Base-by-base conservation (phyloP, 2,797 vertebrate genomes). In the Microcaecilia unicolor region DNA sequence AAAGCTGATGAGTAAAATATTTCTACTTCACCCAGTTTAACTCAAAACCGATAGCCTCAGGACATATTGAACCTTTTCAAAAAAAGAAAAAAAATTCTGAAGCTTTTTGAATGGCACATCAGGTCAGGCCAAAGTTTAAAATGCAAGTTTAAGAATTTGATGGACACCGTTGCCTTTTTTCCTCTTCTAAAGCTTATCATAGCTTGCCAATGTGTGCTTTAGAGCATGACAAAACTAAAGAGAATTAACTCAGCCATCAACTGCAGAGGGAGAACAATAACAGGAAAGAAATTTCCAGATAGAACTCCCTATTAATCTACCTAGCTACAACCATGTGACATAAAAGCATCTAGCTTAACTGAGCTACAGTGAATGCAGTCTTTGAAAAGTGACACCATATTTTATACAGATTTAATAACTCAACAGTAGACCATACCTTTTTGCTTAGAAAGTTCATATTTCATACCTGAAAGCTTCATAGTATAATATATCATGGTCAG, bases 1-100 rank as follows among this genome's bases (percentile, higher is more conserved):
- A 97, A 93, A 99, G 94, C 94, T 99, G 94, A 98, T 97, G 94
- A 98, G 92, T 93, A 95, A 99, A 99, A 99, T 97, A 97, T 97
- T 98, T 98, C 91, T 95, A 94, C 93, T 99, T 98, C 93, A 96
- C 92, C 92, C 93, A 94, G 91, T 97, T 98, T 98, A 98, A 98
- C 93, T 98, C 95, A 91, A 93, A 95, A 97, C 92, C 92, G 93
- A 96, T 96, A 91, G 92, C 93, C 90, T 90, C 80, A 32, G 93
- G 93, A 95, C 92, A 94, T 95, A 97, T 91, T 82, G 81, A 84
- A 87, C 80, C 80, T 78, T 80, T 82, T 90, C 86, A 83, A 39
- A 81, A 90, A 85, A 93, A 86, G 87, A 90, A 86, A 72, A 96
- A 89, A 93, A 86, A 87, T 90, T 92, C 89, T 68, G 81, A 89